Base-by-base conservation (phyloP, 2,797 vertebrate genomes). In the Pseudochirops corinnae region DNA sequence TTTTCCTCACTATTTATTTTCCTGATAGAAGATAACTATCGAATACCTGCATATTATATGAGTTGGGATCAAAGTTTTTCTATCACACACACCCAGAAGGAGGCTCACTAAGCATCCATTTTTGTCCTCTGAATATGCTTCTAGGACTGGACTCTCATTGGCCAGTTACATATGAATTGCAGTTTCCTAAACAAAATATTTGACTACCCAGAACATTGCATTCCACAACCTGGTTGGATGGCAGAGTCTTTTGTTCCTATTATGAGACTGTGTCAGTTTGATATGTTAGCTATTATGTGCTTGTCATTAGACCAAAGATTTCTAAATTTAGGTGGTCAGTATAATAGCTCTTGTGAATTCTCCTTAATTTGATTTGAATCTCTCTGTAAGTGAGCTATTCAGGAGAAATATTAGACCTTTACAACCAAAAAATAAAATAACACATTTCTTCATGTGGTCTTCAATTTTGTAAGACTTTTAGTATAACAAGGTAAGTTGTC, bases 401-500 rank as follows among this genome's bases (percentile, higher is more conserved):
- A 56, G 62, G 10, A 62, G 57, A 95, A 95, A n/a, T 60, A 52
- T 18, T 18, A 95, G 93, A 74, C 12, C 5, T 60, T 31, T 56
- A 90, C 13, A 93, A 90, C 55, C n/a, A 74, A 74, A 74, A 74
- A 74, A 74, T 39, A n/a, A 74, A 74, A 39, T 74, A 94, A 96
- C 28, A 58, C 55, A 90, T 60, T 93, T 94, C 93, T 93, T 96
- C 52, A 94, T 94, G 91, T 60, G 87, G 55, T 92, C 92, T 95
- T 94, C 91, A 29, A 52, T 97, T 98, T 98, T 95, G 18, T 39
- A 95, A 96, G 94, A 90, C 82, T 91, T 94, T 92, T 96, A 95
- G 94, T 93, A 93, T 91, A 96, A 95, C 92, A 97, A 97, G 95
- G 93, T 95, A 94, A 96, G 91, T n/a, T 94, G 96, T 93, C 93